Conservation (phyloP, 2,888 invertebrate genomes). For the Apantesis nais region DNA sequence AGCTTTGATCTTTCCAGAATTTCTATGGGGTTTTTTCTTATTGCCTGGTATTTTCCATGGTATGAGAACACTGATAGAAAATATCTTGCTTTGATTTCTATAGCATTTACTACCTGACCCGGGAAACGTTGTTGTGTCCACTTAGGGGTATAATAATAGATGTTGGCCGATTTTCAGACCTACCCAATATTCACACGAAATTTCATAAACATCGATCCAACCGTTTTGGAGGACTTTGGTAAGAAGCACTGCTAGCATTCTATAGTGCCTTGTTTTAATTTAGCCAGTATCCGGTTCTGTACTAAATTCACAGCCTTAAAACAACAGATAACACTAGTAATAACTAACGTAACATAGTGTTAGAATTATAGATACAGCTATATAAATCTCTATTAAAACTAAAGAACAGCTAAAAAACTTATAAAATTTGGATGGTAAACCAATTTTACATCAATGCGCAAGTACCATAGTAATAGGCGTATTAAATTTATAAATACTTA, state of each 20-base stretch:
- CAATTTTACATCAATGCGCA: background rate
- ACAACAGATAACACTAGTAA: background rate
- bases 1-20: background rate
- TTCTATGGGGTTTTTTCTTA: background rate
- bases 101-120: too few species aligned
- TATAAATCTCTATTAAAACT: background rate
- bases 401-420: background rate
- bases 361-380: background rate
- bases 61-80: background rate
- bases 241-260: too few species aligned
- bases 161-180: too few species aligned
- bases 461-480: too few species aligned
- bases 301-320: background rate
- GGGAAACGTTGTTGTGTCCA: too few species aligned
- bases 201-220: too few species aligned
- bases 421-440: background rate
- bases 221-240: too few species aligned
- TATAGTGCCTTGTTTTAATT: background rate
- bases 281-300: background rate
- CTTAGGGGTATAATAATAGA: too few species aligned
- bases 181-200: too few species aligned
- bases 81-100: too few species aligned
- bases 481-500: background rate
- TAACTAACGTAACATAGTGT: background rate
- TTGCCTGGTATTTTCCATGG: background rate